Evolutionary conservation across 2,113 vertebrate species (phyloP).

Genomic region (Ailuropoda melanoleuca): DNA sequence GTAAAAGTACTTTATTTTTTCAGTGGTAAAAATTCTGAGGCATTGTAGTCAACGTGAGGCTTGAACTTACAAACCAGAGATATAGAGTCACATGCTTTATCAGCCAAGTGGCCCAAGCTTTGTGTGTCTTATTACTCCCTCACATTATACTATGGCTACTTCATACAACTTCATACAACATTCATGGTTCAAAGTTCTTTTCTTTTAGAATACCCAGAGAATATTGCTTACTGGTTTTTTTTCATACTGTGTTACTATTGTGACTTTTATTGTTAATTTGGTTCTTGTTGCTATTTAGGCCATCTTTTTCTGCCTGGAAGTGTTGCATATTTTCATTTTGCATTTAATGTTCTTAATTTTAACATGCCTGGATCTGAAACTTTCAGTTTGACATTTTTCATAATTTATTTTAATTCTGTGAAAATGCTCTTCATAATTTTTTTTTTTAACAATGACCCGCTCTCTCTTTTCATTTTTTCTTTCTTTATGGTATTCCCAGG

Average conservation of each 20-base stretch:
- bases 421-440: background rate
- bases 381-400: background rate
- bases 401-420: background rate
- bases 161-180: background rate
- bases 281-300: background rate
- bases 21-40: background rate
- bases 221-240: background rate
- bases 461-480: background rate
- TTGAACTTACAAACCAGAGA: background rate
- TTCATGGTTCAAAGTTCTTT: background rate
- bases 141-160: background rate
- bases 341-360: background rate
- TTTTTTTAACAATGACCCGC: background rate
- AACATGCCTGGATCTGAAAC: background rate
- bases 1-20: background rate
- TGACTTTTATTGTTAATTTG: background rate
- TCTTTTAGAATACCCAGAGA: background rate
- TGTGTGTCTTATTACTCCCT: background rate
- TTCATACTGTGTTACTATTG: background rate
- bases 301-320: background rate
- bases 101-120: background rate
- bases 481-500: background rate
- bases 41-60: background rate
- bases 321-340: background rate
- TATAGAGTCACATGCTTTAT: background rate